These are phyloP conservation scores for Recurvirostra avosetta DNA, from an alignment of 2,113 vertebrate genomes.

Conservation along the genomic window DNA sequence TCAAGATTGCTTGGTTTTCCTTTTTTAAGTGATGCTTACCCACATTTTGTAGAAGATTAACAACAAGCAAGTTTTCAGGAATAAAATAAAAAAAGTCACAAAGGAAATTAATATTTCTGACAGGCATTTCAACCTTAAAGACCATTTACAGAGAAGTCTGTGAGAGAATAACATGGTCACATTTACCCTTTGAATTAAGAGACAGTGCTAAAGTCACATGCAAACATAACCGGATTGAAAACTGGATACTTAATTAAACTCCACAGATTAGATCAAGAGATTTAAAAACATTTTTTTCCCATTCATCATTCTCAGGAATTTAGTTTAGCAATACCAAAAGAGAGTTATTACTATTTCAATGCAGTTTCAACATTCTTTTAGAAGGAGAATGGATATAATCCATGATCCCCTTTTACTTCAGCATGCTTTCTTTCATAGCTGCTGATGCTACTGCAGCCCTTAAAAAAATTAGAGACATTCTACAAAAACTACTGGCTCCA, in stretches of 20 bases:
- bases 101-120: not conserved
- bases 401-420: not conserved
- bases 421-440: not conserved
- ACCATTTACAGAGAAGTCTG: not conserved
- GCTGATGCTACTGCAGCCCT: not conserved
- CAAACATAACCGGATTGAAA: slow-evolving; percentile 7
- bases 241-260: not conserved
- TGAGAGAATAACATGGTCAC: not conserved
- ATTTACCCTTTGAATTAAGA: not conserved
- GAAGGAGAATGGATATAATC: not conserved
- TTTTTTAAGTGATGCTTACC: not conserved
- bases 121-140: not conserved
- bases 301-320: not conserved
- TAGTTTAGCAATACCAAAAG: not conserved
- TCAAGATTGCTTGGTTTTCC: not conserved
- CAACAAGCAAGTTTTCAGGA: not conserved
- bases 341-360: not conserved
- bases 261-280: not conserved
- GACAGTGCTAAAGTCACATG: not conserved
- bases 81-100: not conserved
- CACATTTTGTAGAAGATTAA: not conserved
- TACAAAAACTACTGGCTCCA: not conserved
- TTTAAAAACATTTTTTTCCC: not conserved
- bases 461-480: not conserved
- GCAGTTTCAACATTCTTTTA: not conserved